Evolutionary conservation across 2,113 vertebrate genomes (phyloP), one percentile per base, ranked within the genome.

Genomic region (Dunckerocampus dactyliophorus): DNA sequence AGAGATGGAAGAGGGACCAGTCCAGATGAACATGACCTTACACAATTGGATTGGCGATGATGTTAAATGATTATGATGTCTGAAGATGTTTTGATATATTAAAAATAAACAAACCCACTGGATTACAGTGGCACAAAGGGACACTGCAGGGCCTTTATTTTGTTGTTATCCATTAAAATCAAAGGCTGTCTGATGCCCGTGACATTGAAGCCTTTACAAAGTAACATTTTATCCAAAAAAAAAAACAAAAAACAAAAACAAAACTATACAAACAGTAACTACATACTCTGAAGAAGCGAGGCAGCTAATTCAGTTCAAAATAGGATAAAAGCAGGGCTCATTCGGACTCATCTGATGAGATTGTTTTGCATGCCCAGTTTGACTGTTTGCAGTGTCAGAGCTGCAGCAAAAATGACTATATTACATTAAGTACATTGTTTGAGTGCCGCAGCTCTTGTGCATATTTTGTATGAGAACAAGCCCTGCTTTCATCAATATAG

Each of bases 261-360:
- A n/a, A 89, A 90, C 89, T 90, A 90, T 98, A 99, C 95, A 98
- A 95, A 94, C 95, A 98, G 95, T 97, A 98, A 99, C 95, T 98
- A 98, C 94, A 97, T 95, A 95, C 92, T 94, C 95, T 99, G 96
- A 99, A 98, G 91, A 95, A 96, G 95, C 96, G 94, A 94, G 92
- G 93, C 91, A 89, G 95, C 95, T 95, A 95, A 94, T 98, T 99
- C 96, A 98, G 95, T 94, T 95, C 92, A 96, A 96, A 97, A 89
- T 94, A 94, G 91, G 93, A 99, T 94, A 94, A 95, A 95, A 96
- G 94, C 93, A 96, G 94, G 95, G 94, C 94, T 94, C 92, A 94
- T 97, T 92, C 91, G 89, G 88, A 91, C 95, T 95, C 94, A 94
- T 95, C 94, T 94, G 62, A 91, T 95, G 94, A 97, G 94, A 88